Percentiles rank a stretch among this genome's conserved stretches.
Evolutionary conservation across 2,797 vertebrate species (phyloP).

Genomic region (Acanthurus leucopareius): DNA sequence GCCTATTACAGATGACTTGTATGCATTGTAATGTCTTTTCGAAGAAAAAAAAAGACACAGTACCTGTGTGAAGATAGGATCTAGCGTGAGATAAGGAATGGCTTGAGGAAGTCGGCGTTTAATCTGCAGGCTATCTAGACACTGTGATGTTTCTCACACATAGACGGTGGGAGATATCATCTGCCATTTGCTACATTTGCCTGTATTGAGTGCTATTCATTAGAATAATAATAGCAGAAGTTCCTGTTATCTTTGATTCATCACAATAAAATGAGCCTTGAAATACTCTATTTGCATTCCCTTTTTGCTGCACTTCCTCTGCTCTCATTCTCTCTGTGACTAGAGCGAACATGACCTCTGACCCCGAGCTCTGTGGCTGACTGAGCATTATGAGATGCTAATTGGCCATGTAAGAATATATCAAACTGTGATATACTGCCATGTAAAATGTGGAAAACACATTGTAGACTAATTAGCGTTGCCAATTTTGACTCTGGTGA

Average conservation of each 20-base stretch:
- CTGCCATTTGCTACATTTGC: constrained; percentile 53
- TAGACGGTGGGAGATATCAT: constrained; percentile 46
- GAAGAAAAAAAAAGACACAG: constrained; percentile 49
- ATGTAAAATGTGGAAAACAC: constrained; percentile 64
- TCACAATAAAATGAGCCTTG: constrained; percentile 36
- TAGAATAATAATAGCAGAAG: constrained; percentile 32
- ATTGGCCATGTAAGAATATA: constrained; percentile 74
- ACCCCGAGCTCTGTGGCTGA: constrained; percentile 70
- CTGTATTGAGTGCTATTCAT: constrained; percentile 45
- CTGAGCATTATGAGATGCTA: constrained; percentile 75
- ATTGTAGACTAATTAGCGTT: constrained; percentile 61
- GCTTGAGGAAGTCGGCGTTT: constrained; percentile 51
- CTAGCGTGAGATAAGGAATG: constrained; percentile 47
- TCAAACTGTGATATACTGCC: constrained; percentile 67
- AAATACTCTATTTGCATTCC: constrained; percentile 31
- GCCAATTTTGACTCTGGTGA: constrained; percentile 34
- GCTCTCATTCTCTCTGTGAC: constrained; percentile 45
- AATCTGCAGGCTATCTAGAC: constrained; percentile 40
- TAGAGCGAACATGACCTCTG: constrained; percentile 58
- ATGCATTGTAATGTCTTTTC: constrained; percentile 41
- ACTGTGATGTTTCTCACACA: constrained; percentile 43
- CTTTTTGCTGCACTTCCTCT: constrained; percentile 12
- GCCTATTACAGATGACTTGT: constrained; percentile 50
- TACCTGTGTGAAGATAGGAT: constrained; percentile 47
- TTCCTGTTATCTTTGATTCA: constrained; percentile 41